Conservation (phyloP, 2,113 vertebrate species). For the Anoplopoma fimbria region DNA sequence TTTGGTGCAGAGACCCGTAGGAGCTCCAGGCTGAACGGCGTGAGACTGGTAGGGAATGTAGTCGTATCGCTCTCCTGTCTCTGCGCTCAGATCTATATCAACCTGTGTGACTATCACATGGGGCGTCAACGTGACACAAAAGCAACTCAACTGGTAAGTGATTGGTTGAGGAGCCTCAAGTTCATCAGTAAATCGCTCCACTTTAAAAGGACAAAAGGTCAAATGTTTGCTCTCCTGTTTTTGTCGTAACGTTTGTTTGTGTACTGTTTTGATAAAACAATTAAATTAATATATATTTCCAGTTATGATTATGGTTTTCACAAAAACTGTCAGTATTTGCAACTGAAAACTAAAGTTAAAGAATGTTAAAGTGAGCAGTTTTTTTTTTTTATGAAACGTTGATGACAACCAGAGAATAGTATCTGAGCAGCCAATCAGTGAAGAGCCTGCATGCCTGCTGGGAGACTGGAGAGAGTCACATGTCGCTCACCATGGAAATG, state of each 20-base stretch:
- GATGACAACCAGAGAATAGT: background rate
- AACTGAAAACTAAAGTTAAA: background rate
- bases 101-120: conserved; percentile 40
- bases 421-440: conserved; percentile 31
- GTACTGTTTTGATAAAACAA: no score
- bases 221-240: background rate
- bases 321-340: background rate
- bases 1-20: background rate
- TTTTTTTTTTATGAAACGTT: background rate
- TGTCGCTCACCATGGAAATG: conserved; percentile 12
- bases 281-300: background rate
- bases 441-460: conserved; percentile 1
- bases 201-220: background rate
- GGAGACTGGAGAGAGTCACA: conserved; percentile 12
- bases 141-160: conserved; percentile 1
- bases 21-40: conserved; percentile 26
- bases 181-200: background rate
- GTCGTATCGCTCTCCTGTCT: conserved; percentile 19
- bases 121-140: background rate
- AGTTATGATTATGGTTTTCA: background rate
- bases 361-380: background rate
- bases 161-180: conserved; percentile 4
- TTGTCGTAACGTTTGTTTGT: background rate
- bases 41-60: conserved; percentile 22
- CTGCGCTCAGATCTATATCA: conserved; percentile 60